Evolutionary conservation across 2,113 vertebrate species (phyloP), one percentile per base, ranked within the genome.

Genomic region (Oryzias woworae): DNA sequence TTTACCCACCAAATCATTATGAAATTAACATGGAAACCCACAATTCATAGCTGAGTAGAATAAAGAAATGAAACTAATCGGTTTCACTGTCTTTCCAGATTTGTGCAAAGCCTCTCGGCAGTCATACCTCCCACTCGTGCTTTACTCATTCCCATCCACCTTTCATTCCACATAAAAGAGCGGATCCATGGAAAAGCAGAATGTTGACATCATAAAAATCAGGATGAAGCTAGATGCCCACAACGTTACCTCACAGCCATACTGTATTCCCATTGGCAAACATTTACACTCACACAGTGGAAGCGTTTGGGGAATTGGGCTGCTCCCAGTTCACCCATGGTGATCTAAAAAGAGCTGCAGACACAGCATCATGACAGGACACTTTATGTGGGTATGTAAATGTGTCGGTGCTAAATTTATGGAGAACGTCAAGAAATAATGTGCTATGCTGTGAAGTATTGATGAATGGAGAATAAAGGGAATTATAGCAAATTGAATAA

Each of bases 241-340:
- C 71, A 74, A 68, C 74, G 49, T 75, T 64, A 60, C 62, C 53
- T 71, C 53, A 51, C 52, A 49, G 46, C 66, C 28, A 72, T 72
- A 67, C 20, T 20, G 7, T 28, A 28, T 75, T 71, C 73, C 77
- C 73, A 80, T 79, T 70, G 76, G 73, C 62, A 69, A 77, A 73
- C 68, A 78, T 49, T 53, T 50, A 65, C 22, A 49, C 28, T 41
- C 60, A 36, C 77, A 41, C 78, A 78, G 70, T 53, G n/a, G 71
- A 69, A 49, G 55, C 58, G 49, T 60, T 70, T 62, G 50, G 78
- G 57, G 66, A 82, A 78, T 78, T 78, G 80, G 73, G 73, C 64
- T 58, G 53, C 60, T 86, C 80, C 74, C 84, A 86, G 84, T 71
- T 72, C 70, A 76, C 74, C 72, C 74, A 79, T 78, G 82, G 76